Base-by-base conservation (phyloP, 2,888 invertebrate species). In the Heteromurus nitidus region DNA sequence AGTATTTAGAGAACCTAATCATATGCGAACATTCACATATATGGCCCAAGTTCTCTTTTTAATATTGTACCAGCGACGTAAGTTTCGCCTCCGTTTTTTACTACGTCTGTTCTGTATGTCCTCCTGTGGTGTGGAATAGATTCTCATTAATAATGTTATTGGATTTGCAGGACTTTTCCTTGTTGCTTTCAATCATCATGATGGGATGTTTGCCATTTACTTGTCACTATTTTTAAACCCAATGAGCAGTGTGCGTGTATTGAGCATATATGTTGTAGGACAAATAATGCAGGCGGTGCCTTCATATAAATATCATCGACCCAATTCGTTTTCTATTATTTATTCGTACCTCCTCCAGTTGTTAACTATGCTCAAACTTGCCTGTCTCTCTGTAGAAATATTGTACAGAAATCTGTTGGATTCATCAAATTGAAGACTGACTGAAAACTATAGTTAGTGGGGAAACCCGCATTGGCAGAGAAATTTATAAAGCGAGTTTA, bases 291-390 rank as follows among this genome's bases (percentile, higher is more conserved):
- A 47, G 65, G 72, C 60, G 58, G 44, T 53, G 42, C 7, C 30
- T 24, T 47, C 26, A 36, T 79, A 80, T 80, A 80, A 80, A 80
- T 67, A 67, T 28, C 62, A 50, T 65, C 72, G 72, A 67, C 72
- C 79, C 70, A 53, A 79, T 79, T 72, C 55, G n/a, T 30, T 18
- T n/a, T 67, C 73, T 20, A 36, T 65, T 64, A 80, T 65, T 80
- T 72, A 18, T 24, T 58, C 58, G 16, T 18, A 13, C 1, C 44
- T 11, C 42, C n/a, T 68, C 67, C 28, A 42, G 31, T 44, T 16
- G 76, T n/a, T n/a, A n/a, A n/a, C n/a, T n/a, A n/a, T n/a, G n/a
- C n/a, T n/a, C n/a, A n/a, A n/a, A n/a, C n/a, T n/a, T n/a, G n/a
- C n/a, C n/a, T n/a, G n/a, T n/a, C n/a, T n/a, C n/a, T n/a, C n/a